Evolutionary conservation across 2,888 invertebrate species (phyloP), one percentile per base, ranked within the genome.

Genomic region (Argyra leucocephala): DNA sequence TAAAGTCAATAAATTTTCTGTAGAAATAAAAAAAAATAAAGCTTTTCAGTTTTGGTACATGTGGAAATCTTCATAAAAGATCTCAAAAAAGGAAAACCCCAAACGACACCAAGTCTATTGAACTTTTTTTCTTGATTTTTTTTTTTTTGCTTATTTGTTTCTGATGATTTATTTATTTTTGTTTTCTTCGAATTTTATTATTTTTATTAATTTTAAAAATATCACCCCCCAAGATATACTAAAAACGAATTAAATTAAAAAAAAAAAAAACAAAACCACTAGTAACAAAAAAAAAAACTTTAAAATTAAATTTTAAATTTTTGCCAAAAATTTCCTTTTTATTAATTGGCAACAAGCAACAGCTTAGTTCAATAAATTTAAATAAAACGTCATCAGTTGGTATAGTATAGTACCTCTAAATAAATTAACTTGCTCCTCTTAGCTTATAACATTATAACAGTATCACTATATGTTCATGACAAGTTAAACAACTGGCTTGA

Each of bases 41-140:
- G 18, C 12, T 15, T 31, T 31, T 48, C 15, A 48, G 4, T 31
- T 31, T 15, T 48, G 48, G 48, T n/a, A 48, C n/a, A 48, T 48
- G 48, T 31, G 7, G 12, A 31, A 26, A 26, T 6, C 26, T 6
- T 4, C 5, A 26, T n/a, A 48, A 48, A 48, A 18, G 2, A 48
- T 48, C 18, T 48, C 2, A 48, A 48, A 48, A 48, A 48, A 48
- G 48, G 5, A 48, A 48, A 48, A 48, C 48, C 48, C 18, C 48
- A 48, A 2, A 48, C 9, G 48, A 48, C 48, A 48, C 18, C 15
- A 15, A 48, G 48, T 67, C 63, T 63, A 63, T 63, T 63, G 67
- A 63, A 22, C 66, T 67, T 68, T 65, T 68, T 66, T 57, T 63
- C 12, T 62, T 22, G 23, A 18, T 21, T 24, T 36, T 63, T 22